These are phyloP conservation scores for Himantopus leucocephalus DNA, from an alignment of 2,113 vertebrate species.

Conservation along the genomic window DNA sequence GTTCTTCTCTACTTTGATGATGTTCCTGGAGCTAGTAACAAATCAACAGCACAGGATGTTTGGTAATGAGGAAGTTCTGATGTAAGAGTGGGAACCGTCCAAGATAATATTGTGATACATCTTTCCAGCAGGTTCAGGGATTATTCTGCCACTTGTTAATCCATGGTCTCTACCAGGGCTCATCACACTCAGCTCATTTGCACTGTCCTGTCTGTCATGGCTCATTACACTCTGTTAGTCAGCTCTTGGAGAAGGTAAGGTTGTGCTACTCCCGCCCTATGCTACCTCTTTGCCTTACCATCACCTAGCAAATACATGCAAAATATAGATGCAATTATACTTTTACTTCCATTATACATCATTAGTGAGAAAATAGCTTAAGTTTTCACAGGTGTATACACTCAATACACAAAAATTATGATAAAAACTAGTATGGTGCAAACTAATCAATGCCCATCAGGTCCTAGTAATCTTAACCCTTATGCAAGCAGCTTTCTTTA, in stretches of 20 bases:
- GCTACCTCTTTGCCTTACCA: not conserved
- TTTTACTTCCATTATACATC: not conserved
- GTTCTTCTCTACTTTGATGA: not conserved
- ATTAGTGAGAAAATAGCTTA: not conserved
- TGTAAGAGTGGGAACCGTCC: not conserved
- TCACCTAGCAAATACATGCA: not conserved
- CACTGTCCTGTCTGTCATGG: too few relatives aligned
- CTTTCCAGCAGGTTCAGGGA: not conserved
- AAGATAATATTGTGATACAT: not conserved
- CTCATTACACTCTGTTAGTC: not conserved
- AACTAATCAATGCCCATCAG: not conserved
- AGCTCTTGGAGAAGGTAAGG: not conserved
- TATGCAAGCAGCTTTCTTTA: not conserved
- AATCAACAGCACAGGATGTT: not conserved
- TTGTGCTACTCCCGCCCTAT: not conserved
- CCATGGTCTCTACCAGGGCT: not conserved
- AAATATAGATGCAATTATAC: not conserved
- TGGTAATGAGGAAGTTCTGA: not conserved
- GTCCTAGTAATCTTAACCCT: not conserved
- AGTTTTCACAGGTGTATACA: not conserved
- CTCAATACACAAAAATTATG: not conserved
- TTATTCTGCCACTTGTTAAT: not conserved
- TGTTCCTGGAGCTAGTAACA: not conserved
- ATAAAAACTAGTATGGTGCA: not conserved
- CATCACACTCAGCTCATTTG: not conserved